Conservation (phyloP, 2,888 invertebrate species). For the Mythimna vitellina region DNA sequence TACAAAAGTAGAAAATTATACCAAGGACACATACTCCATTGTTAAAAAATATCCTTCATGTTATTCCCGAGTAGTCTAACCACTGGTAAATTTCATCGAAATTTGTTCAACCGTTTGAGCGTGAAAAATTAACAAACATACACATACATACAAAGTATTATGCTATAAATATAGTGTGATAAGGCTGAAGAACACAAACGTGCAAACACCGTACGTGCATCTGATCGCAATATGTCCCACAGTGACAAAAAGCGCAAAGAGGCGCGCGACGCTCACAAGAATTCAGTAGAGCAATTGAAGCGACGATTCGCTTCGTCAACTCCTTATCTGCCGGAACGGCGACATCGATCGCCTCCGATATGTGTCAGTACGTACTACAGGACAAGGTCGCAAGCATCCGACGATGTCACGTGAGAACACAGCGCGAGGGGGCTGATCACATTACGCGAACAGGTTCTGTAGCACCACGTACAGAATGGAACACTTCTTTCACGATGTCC, state of each 20-base stretch:
- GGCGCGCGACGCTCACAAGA: constrained; percentile 5
- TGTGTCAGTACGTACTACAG: constrained; percentile 1
- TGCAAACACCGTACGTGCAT: background rate
- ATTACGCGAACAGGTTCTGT: constrained; percentile 4
- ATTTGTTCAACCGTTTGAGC: too few relatives aligned
- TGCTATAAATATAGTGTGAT: too few relatives aligned
- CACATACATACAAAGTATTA: too few relatives aligned
- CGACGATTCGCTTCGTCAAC: constrained; percentile 7
- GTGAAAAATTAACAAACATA: too few relatives aligned
- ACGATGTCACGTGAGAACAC: background rate
- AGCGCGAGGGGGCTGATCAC: background rate
- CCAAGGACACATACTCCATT: too few relatives aligned
- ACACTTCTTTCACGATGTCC: background rate
- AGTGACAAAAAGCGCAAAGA: background rate
- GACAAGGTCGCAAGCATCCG: background rate
- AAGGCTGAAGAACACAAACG: background rate
- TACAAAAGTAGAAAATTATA: too few relatives aligned
- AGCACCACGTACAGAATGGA: background rate
- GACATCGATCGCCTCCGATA: constrained; percentile 40
- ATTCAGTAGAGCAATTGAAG: constrained; percentile 9
- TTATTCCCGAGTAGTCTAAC: too few relatives aligned
- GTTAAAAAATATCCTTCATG: too few relatives aligned
- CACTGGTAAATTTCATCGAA: too few relatives aligned
- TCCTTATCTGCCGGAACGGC: constrained; percentile 35
- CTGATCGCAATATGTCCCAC: background rate